A percentile compares a stretch with the other conserved stretches of the same genome.
phyloP scores from a whole-genome alignment of 2,113 vertebrate species.

The Oxyruncus cristatus region DNA sequence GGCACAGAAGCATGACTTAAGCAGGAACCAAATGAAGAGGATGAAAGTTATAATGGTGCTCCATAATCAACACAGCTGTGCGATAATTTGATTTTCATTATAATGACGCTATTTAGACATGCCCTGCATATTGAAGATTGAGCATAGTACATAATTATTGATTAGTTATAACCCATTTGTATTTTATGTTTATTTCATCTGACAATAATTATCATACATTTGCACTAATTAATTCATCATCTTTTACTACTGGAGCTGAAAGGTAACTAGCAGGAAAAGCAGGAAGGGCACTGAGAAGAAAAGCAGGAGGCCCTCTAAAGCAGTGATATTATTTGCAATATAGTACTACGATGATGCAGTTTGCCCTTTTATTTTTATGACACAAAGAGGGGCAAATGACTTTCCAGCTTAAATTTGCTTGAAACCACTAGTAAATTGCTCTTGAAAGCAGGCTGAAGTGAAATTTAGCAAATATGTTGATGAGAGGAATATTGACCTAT shows the following conservation, averaged over 20 bases:
- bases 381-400: not conserved
- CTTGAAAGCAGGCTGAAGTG: not conserved
- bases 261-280: constrained; percentile 12
- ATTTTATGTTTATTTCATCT: constrained; percentile 53
- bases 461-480: not conserved
- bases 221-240: constrained; percentile 52
- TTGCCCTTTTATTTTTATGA: not conserved
- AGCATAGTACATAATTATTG: constrained; percentile 63
- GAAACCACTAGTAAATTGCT: not conserved
- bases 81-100: constrained; percentile 70
- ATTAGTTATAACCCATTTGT: constrained; percentile 69
- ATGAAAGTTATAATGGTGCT: constrained; percentile 57
- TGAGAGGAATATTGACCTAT: not conserved
- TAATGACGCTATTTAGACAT: constrained; percentile 55
- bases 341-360: not conserved
- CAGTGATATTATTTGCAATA: not conserved
- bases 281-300: not conserved
- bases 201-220: constrained; percentile 54
- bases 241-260: constrained; percentile 26
- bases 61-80: constrained; percentile 72
- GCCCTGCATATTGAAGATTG: constrained; percentile 44
- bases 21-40: constrained; percentile 44
- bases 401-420: not conserved
- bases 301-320: not conserved
- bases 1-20: constrained; percentile 42